Base-by-base conservation (phyloP, 2,888 invertebrate species). In the Luffia ferchaultella region DNA sequence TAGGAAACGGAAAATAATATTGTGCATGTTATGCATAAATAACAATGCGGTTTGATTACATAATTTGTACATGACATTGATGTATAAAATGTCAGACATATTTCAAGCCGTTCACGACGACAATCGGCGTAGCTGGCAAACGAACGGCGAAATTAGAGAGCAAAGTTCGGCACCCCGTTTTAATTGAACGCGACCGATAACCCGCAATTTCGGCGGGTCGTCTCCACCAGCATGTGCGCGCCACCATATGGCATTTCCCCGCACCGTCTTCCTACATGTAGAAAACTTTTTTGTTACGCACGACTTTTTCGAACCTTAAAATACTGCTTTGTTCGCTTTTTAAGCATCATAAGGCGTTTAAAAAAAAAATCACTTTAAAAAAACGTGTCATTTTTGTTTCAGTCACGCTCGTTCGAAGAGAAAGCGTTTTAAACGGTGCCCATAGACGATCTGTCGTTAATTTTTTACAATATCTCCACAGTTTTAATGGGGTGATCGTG, bases 171-270 rank as follows among this genome's bases (percentile, higher is more conserved):
- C 48, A 17, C 48, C 48, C 65, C 62, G 64, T 63, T 70, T 70
- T 67, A 69, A 71, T 71, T 71, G 67, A 72, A 70, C 68, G 68
- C 65, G 68, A 67, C 72, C 70, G 65, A 66, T 68, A 80, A 80
- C 80, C 80, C 79, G 76, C 71, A 78, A 80, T 80, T 82, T 78
- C 58, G 65, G 43, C 57, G 61, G 41, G 49, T 20, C 16, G 42
- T 30, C 60, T 58, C 62, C 70, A 61, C 54, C 60, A 65, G 73
- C 76, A 76, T 73, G 73, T 73, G 73, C 67, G 65, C 61, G 63
- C 56, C 62, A 66, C 73, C 80, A 82, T 77, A 78, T 82, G 82
- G 62, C 65, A 64, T 64, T 66, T 67, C 18, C 20, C 41, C 41
- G 48, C 41, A 42, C 48, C 45, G 53, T 52, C 53, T 50, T 43